Base-by-base conservation (phyloP, 2,797 vertebrate genomes). In the Enteromius unitaeniatus region DNA sequence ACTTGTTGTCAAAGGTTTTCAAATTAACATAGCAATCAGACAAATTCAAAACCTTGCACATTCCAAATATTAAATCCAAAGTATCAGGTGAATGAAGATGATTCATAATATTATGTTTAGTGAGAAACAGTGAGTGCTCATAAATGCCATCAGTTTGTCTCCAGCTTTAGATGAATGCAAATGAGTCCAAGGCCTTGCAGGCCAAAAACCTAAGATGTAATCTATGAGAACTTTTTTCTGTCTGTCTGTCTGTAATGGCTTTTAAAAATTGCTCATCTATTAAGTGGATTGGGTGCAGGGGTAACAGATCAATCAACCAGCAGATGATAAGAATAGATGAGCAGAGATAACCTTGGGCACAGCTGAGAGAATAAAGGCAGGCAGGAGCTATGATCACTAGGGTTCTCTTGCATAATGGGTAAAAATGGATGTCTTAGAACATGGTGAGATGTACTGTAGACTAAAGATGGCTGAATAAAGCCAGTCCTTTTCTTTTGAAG, bases 291-390 rank as follows among this genome's bases (percentile, higher is more conserved):
- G 90, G 91, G 91, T 90, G 88, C 91, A 86, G 91, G 83, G 90
- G 93, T 94, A 94, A 94, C 93, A 93, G 93, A 95, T 94, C 93
- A 94, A 93, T 94, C 94, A 94, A 94, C 92, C 93, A 92, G 90
- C 90, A 91, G 92, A 94, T 94, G 93, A 95, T 95, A 93, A 93
- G 91, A 93, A 93, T 93, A 89, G 89, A 94, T 95, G 90, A 85
- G 74, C 87, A 89, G 89, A 92, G 93, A 94, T 95, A 93, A 95
- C 94, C 94, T 95, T 95, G 93, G 90, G 88, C 84, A 84, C 85
- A 85, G 88, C 86, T 88, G 82, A 87, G 84, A 89, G 85, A 90
- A 88, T 90, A 88, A 88, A 88, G 89, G 90, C 90, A 79, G 86
- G 85, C 70, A 62, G 79, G 75, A 85, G 69, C 69, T 74, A 86